Evolutionary conservation across 2,113 vertebrate genomes (phyloP), one percentile per base, ranked within the genome.

Genomic region (Noturus placidus): DNA sequence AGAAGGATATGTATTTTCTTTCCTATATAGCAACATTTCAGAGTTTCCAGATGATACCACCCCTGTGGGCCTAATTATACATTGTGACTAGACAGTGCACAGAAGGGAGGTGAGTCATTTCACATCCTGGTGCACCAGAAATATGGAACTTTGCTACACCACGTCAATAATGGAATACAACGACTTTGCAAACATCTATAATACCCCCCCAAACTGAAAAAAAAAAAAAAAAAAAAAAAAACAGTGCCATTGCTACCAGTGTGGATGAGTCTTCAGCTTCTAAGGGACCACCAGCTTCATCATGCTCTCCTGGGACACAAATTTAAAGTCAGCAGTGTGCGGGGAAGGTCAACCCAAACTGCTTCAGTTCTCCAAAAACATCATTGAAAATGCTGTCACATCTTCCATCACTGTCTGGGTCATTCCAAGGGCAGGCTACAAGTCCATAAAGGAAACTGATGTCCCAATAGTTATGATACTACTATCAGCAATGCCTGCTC

Each of bases 51-150:
- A 74, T 84, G 20, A 85, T 76, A 59, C 56, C 22, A 59, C 35
- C 35, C 74, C 74, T 65, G 35, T 86, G 84, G 84, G 35, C 57
- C 74, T 86, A 86, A 86, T 86, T 86, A 86, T 63, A 65, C 46
- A 52, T 54, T 52, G 82, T 52, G 82, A 52, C 63, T 52, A 52
- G 84, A 65, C 72, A 72, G 30, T 74, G 30, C 42, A 57, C 83
- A 86, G 74, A 86, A 63, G 84, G 65, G 20, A 50, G 54, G 72
- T 77, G 72, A 78, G 56, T 86, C 74, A 77, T 33, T 54, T 54
- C 42, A 79, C 8, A 69, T 79, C 59, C 14, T 33, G 76, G 30
- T 65, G 46, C 46, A 57, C 9, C n/a, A 65, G 65, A 84, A 84
- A 38, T 57, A 33, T 72, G 20, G 50, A 56, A 57, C 30, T 72